Percentiles rank a stretch among this genome's conserved stretches.
These are phyloP conservation scores for Muntiacus reevesi DNA, from an alignment of 2,113 vertebrate species.

Conservation along the genomic window DNA sequence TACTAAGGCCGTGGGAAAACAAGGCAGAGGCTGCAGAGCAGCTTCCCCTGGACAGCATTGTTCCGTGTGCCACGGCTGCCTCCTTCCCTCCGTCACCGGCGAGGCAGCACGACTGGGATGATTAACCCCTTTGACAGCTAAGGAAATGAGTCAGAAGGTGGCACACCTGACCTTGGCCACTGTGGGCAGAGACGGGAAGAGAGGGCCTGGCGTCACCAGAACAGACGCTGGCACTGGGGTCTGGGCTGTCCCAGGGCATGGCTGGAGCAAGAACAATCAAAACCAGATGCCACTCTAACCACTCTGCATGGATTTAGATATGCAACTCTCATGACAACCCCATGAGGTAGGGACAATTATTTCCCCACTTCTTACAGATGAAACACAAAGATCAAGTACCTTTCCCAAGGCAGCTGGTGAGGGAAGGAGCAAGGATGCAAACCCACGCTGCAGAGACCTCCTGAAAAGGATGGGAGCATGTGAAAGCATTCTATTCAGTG, in stretches of 20 bases:
- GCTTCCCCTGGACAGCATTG: fast-evolving
- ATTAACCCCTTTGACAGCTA: not conserved
- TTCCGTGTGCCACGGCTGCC: not conserved
- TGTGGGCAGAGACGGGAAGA: not conserved
- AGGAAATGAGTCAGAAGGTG: not conserved
- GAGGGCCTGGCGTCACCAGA: not conserved
- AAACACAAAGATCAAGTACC: not conserved
- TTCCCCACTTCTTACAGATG: not conserved
- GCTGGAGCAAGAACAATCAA: not conserved
- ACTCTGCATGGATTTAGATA: not conserved
- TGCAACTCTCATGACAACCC: not conserved
- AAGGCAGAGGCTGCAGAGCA: not conserved
- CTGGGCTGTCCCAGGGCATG: not conserved
- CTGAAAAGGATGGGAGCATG: not conserved
- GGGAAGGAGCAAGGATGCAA: not conserved
- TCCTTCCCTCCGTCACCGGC: not conserved
- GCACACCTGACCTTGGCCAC: not conserved
- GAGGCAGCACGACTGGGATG: not conserved
- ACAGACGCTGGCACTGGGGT: fast-evolving
- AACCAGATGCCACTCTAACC: not conserved
- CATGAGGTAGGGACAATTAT: not conserved
- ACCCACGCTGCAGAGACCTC: not conserved
- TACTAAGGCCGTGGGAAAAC: not conserved
- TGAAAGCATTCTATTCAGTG: not conserved
- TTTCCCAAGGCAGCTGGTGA: not conserved